These are phyloP conservation scores for Clarias platycephalus DNA, from an alignment of 2,797 vertebrate species.

Conservation along the genomic window DNA sequence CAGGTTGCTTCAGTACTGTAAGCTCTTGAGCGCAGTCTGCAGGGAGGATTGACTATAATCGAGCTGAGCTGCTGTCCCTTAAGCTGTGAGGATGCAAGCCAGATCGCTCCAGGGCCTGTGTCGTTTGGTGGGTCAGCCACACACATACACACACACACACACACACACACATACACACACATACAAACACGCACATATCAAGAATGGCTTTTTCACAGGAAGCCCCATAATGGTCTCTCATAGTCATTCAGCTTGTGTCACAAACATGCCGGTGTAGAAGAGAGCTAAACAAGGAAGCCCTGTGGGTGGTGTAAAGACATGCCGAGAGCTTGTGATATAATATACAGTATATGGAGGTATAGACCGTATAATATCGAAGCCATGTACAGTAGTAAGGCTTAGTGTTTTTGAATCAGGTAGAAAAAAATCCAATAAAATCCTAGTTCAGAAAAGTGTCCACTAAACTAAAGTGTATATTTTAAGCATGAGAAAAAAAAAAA, in stretches of 20 bases:
- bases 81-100: constrained; percentile 23
- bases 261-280: not conserved
- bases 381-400: not conserved
- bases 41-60: constrained; percentile 71
- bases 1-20: constrained; percentile 70
- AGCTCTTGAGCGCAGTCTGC: constrained; percentile 72
- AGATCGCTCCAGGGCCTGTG: constrained; percentile 40
- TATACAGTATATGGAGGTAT: not conserved
- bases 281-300: constrained; percentile 19
- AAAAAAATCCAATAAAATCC: not conserved
- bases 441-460: not conserved
- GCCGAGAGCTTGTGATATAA: constrained; percentile 5
- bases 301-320: constrained; percentile 26
- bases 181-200: constrained; percentile 1
- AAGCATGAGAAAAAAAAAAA: not conserved
- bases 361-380: not conserved
- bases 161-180: constrained; percentile 20
- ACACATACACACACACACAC: constrained; percentile 35
- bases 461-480: not conserved
- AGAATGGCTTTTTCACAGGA: constrained; percentile 7
- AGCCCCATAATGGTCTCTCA: constrained; percentile 28
- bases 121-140: constrained; percentile 73
- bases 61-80: constrained; percentile 57
- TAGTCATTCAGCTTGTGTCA: constrained; percentile 27
- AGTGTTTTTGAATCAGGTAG: too few relatives aligned